Evolutionary conservation across 2,797 vertebrate genomes (phyloP).

Genomic region (Aratinga solstitialis): DNA sequence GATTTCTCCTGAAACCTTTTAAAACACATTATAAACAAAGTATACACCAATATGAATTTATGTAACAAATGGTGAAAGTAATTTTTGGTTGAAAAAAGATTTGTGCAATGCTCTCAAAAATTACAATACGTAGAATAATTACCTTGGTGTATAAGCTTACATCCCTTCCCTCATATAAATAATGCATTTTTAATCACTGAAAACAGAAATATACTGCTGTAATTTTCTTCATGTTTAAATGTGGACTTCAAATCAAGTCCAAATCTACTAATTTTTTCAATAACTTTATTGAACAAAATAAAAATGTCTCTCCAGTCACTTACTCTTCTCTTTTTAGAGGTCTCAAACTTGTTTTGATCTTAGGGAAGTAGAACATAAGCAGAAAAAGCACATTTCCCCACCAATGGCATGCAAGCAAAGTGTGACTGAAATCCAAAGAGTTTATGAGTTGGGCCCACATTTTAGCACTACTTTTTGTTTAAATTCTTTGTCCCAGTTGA

Average conservation of each 20-base stretch:
- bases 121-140: neutral
- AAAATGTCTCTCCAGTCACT: neutral
- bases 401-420: slow-evolving; percentile 38
- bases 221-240: neutral
- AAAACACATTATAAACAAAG: neutral
- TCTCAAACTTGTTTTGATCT: neutral
- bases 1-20: neutral
- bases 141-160: neutral
- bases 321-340: neutral
- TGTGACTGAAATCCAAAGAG: slow-evolving; percentile 7
- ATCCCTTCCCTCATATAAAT: neutral
- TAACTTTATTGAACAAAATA: neutral
- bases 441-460: slow-evolving; percentile 61
- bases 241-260: neutral
- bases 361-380: slow-evolving; percentile 50
- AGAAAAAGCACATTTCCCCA: slow-evolving; percentile 62
- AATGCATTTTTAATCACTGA: neutral
- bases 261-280: neutral
- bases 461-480: slow-evolving; percentile 6
- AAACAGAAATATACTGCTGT: neutral
- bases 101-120: neutral
- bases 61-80: neutral
- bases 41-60: neutral
- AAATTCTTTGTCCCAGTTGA: neutral
- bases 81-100: neutral